phyloP scores from a whole-genome alignment of 2,113 vertebrate species.

The Struthidea cinerea region DNA sequence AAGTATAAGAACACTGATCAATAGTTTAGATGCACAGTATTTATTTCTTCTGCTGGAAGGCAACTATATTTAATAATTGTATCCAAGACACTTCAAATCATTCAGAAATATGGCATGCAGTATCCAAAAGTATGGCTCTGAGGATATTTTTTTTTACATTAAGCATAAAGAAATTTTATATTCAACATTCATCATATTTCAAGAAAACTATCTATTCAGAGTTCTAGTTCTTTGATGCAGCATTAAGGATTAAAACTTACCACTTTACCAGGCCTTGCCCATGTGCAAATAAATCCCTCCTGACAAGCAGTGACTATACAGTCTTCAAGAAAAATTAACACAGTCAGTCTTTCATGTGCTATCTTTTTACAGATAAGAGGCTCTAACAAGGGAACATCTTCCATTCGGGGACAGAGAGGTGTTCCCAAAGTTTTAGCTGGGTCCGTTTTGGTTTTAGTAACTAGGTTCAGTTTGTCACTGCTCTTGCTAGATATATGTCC shows the following conservation, averaged over 20 bases:
- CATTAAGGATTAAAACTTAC: constrained; percentile 91
- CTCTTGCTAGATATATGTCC: constrained; percentile 99
- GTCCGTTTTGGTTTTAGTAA: constrained; percentile 87
- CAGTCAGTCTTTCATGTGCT: constrained; percentile 97
- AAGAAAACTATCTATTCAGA: constrained; percentile 72
- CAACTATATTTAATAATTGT: constrained; percentile 71
- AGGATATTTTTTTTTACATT: constrained; percentile 78
- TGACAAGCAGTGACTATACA: constrained; percentile 99
- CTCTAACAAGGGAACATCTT: constrained; percentile 96
- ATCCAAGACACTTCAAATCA: constrained; percentile 81
- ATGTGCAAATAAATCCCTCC: constrained; percentile 99
- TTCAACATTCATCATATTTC: constrained; percentile 78
- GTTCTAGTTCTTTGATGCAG: constrained; percentile 75
- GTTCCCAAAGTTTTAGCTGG: constrained; percentile 95
- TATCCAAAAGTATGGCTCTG: constrained; percentile 85
- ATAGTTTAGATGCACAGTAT: constrained; percentile 62
- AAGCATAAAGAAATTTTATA: constrained; percentile 76
- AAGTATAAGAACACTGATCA: constrained; percentile 64
- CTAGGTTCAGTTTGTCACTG: constrained; percentile 96
- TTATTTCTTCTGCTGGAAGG: constrained; percentile 76
- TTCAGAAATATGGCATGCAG: constrained; percentile 84
- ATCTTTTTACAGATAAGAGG: constrained; percentile 99
- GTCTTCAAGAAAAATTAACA: constrained; percentile 99
- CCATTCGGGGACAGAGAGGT: constrained; percentile 92
- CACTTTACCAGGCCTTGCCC: constrained; percentile 99